Percentiles rank a stretch among this genome's conserved stretches.
phyloP scores from a whole-genome alignment of 2,113 vertebrate species.

The Oncorhynchus nerka region DNA sequence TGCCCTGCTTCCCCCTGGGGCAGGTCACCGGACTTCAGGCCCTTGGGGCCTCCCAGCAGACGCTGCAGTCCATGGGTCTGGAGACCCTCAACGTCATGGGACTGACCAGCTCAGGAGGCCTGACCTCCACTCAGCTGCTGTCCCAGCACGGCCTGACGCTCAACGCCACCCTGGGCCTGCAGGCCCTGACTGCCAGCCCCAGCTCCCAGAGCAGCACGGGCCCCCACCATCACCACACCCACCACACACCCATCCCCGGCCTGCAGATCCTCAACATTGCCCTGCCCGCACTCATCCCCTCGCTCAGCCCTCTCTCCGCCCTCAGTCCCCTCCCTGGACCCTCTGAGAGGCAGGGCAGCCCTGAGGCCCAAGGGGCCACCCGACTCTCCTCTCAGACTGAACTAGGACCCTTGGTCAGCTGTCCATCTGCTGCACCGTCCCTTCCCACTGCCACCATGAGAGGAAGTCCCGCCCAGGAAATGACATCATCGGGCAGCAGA shows the following conservation, averaged over 20 bases:
- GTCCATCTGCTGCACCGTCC: constrained; percentile 19
- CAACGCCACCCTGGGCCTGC: constrained; percentile 84
- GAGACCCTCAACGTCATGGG: constrained; percentile 87
- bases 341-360: constrained; percentile 52
- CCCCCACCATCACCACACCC: constrained; percentile 62
- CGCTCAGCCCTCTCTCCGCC: constrained; percentile 71
- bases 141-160: constrained; percentile 84
- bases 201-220: constrained; percentile 72
- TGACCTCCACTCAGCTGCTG: constrained; percentile 73
- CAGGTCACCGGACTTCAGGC: constrained; percentile 83
- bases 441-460: constrained; percentile 3
- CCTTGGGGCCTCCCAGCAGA: constrained; percentile 55
- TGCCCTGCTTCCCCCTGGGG: constrained; percentile 89
- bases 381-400: constrained; percentile 31
- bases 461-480: constrained; percentile 41
- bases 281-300: constrained; percentile 86
- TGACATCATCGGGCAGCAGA: constrained; percentile 23
- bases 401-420: constrained; percentile 16
- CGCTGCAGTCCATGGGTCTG: constrained; percentile 77
- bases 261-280: constrained; percentile 94
- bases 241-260: constrained; percentile 79
- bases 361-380: constrained; percentile 46
- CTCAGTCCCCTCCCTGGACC: constrained; percentile 64
- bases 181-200: constrained; percentile 82
- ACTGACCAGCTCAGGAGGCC: constrained; percentile 74